A percentile compares a stretch with the other conserved stretches of the same genome.
phyloP scores from a whole-genome alignment of 1,140 invertebrate genomes.

The fruit fly (Drosophila melanogaster) region Release_6_plus_ISO1_MT NT_033777.3:21769001-21769500 shows the following conservation, averaged over 20 bases:
- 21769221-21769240: conserved; percentile 24
- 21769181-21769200: conserved; percentile 27
- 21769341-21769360: conserved; percentile 58
- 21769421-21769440: conserved; percentile 66
- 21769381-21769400: conserved; percentile 80
- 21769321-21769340: conserved; percentile 48
- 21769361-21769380: conserved; percentile 76
- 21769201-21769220: conserved; percentile 24
- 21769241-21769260: conserved; percentile 19
- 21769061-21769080: conserved; percentile 76
- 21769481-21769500: conserved; percentile 44
- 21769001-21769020: conserved; percentile 79
- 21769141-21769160: conserved; percentile 42
- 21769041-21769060: conserved; percentile 85
- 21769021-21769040: conserved; percentile 79
- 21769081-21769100: conserved; percentile 39
- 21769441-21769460: conserved; percentile 36
- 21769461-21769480: conserved; percentile 33
- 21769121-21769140: conserved; percentile 18
- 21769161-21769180: conserved; percentile 58
- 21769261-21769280: conserved; percentile 22
- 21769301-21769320: conserved; percentile 36
- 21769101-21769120: conserved; percentile 50
- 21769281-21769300: conserved; percentile 37
- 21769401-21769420: conserved; percentile 58